These are phyloP conservation scores for Aphidius ervi DNA, from an alignment of 1,140 invertebrate genomes.

Conservation along the genomic window DNA sequence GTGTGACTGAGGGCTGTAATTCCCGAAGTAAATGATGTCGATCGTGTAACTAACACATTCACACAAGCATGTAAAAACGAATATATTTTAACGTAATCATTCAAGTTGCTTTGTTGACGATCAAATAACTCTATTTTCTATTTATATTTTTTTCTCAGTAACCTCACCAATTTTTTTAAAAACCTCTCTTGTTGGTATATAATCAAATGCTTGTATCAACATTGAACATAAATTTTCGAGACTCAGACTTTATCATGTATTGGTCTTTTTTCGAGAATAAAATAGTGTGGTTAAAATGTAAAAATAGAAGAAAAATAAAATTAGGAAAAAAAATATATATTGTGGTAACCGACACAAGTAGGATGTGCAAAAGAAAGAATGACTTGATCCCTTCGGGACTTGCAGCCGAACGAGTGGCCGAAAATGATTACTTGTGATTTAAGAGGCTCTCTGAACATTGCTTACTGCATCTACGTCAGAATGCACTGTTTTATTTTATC, in stretches of 20 bases:
- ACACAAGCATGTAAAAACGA: neutral
- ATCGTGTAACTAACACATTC: conserved; percentile 42
- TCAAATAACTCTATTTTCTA: neutral
- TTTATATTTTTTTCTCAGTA: conserved; percentile 12
- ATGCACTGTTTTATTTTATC: conserved; percentile 43
- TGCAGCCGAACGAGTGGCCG: conserved; percentile 36
- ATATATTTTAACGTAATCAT: conserved; percentile 21
- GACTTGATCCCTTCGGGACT: conserved; percentile 28
- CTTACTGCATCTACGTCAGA: conserved; percentile 12
- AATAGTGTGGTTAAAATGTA: neutral
- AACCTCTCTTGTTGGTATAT: neutral
- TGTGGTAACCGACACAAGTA: neutral
- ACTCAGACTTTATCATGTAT: conserved; percentile 8
- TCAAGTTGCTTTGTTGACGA: conserved; percentile 12
- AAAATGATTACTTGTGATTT: conserved; percentile 50
- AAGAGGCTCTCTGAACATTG: conserved; percentile 38
- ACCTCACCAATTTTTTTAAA: neutral
- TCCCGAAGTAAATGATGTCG: conserved; percentile 49
- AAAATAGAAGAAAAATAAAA: neutral
- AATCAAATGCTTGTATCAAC: too few species aligned
- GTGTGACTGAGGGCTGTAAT: conserved; percentile 47
- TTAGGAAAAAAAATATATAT: neutral
- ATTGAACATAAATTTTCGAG: neutral
- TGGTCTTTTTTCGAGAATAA: neutral
- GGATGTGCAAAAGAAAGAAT: conserved; percentile 5